These are phyloP conservation scores for Theocolax elegans DNA, from an alignment of 1,140 invertebrate genomes.

Conservation along the genomic window DNA sequence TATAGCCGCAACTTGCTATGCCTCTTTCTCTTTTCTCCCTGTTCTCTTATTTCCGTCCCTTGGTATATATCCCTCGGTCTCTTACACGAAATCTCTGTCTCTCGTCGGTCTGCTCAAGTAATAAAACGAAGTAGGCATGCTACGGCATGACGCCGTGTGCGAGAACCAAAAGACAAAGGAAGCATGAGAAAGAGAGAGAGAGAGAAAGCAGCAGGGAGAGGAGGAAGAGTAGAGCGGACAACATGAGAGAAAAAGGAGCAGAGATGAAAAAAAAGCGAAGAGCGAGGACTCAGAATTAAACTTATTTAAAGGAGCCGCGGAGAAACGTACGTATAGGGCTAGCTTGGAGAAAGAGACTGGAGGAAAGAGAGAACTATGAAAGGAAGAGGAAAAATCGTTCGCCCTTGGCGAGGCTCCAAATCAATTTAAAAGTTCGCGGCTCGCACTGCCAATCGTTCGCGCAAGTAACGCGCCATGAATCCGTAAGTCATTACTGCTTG, in stretches of 20 bases:
- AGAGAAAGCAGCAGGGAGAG: no score
- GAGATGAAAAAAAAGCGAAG: neutral
- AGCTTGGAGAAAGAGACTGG: neutral
- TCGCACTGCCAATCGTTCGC: conserved; percentile 52
- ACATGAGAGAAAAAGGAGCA: neutral
- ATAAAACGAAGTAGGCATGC: conserved; percentile 61
- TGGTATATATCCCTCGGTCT: no score
- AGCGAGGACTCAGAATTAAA: conserved; percentile 6
- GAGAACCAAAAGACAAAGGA: neutral
- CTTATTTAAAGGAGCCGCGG: conserved; percentile 23
- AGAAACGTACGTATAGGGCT: neutral
- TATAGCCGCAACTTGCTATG: neutral
- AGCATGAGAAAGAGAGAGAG: neutral
- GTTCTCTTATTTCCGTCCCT: neutral
- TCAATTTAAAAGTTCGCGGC: conserved; percentile 64
- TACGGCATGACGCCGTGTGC: neutral
- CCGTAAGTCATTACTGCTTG: conserved; percentile 55
- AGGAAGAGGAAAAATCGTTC: conserved; percentile 52
- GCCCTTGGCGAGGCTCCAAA: conserved; percentile 62
- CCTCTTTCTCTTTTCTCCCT: neutral
- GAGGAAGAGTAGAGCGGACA: no score
- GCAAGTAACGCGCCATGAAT: conserved; percentile 48
- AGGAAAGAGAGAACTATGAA: conserved; percentile 15
- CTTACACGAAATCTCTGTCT: neutral
- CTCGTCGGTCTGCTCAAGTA: conserved; percentile 44